Evolutionary conservation across 2,888 invertebrate species (phyloP).

Genomic region (Cecidostiba fungosa): DNA sequence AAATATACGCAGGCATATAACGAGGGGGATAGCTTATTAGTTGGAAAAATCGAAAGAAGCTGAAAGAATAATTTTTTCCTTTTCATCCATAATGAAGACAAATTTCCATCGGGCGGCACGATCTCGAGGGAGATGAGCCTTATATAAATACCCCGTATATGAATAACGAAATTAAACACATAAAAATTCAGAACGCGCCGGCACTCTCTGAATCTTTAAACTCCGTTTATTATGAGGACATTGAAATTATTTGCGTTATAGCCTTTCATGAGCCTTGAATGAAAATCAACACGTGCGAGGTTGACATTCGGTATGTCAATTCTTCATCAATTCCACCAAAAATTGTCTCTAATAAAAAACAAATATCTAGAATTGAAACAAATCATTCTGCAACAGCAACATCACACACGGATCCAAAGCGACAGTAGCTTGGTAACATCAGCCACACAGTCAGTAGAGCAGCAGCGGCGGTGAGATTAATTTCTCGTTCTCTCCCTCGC

Average conservation of each 20-base stretch:
- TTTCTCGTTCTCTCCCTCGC: neutral
- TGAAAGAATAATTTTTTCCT: neutral
- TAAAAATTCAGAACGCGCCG: neutral
- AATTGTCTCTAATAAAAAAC: no score
- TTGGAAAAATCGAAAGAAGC: neutral
- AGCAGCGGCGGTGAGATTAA: neutral
- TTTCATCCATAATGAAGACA: neutral
- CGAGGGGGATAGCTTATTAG: no score
- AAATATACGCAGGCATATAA: no score
- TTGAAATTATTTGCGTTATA: neutral
- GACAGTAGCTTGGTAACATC: no score
- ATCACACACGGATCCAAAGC: no score
- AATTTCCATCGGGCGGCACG: neutral
- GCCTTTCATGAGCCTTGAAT: neutral
- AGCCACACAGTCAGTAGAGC: no score
- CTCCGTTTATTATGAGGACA: neutral
- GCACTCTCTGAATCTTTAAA: neutral
- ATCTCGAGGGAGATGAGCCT: neutral
- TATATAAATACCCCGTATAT: neutral
- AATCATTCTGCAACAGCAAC: no score
- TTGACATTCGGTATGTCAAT: no score
- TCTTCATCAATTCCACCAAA: no score
- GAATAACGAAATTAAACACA: neutral
- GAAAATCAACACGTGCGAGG: no score
- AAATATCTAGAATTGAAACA: no score